Evolutionary conservation across 1,140 invertebrate species (phyloP), one percentile per base, ranked within the genome.

Genomic region (Eciton burchellii): DNA sequence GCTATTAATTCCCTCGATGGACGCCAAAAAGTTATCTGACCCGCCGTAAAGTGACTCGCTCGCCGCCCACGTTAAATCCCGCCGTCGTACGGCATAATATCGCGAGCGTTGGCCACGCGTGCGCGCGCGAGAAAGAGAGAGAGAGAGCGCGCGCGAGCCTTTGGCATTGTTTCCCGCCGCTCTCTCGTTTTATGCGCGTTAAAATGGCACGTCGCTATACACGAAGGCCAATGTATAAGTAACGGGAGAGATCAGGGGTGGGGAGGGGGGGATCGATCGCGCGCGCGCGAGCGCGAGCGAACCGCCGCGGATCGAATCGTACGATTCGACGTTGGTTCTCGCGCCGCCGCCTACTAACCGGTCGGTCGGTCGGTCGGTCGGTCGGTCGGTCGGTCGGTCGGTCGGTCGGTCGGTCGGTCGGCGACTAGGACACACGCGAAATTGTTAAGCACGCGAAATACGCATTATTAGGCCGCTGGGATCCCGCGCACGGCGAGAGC

Each of bases 371-470:
- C 5, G n/a, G n/a, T n/a, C 16, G 35, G 6, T 6, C 24, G 26
- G 59, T 60, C 56, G 41, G 21, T 8, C 5, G n/a, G n/a, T n/a
- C 16, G 35, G 6, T 6, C 24, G 26, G 59, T 60, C 56, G 41
- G 21, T 8, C 5, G n/a, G n/a, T n/a, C 16, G 35, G 6, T 6
- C 24, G 26, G 59, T 60, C 56, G 41, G 21, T 8, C 5, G n/a
- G n/a, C n/a, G n/a, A n/a, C n/a, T n/a, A n/a, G n/a, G n/a, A 60
- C 35, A 47, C 57, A 26, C n/a, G 43, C 19, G 12, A 73, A 45
- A 73, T 74, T 26, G 56, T 45, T n/a, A 6, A n/a, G 14, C 54
- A 24, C 8, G 21, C 81, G 73, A 84, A n/a, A n/a, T n/a, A n/a
- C n/a, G 68, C 73, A 65, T 21, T 81, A 60, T 60, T 45, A 60